These are phyloP conservation scores for Drosophila kuntzei DNA, from an alignment of 2,888 invertebrate species.

Conservation along the genomic window DNA sequence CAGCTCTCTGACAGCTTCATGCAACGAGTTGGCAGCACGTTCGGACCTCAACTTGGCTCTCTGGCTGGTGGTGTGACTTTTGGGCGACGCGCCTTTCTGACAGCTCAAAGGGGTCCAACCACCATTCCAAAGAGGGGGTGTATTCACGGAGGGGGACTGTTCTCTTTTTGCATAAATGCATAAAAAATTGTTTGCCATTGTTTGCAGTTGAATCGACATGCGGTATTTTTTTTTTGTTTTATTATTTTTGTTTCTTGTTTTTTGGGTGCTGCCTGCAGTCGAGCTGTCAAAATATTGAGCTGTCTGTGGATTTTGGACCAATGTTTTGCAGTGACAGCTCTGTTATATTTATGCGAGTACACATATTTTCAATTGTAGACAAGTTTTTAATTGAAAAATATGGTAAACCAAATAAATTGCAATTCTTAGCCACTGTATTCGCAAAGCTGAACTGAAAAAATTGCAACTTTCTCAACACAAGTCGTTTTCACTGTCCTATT, in stretches of 20 bases:
- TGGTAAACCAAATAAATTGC: neutral
- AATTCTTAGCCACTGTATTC: neutral
- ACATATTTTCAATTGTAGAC: conserved; percentile 47
- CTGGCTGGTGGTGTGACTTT: conserved; percentile 70
- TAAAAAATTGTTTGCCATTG: conserved; percentile 79
- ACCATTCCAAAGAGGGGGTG: neutral
- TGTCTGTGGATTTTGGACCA: conserved; percentile 63
- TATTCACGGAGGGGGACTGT: neutral
- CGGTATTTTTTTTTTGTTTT: conserved; percentile 23
- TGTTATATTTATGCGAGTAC: conserved; percentile 29
- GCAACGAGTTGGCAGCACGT: conserved; percentile 51
- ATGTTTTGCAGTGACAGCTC: conserved; percentile 55
- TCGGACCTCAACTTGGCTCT: conserved; percentile 21
- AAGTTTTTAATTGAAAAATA: conserved; percentile 52
- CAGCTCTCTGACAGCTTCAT: conserved; percentile 69
- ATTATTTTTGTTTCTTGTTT: conserved; percentile 3
- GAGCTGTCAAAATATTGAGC: conserved; percentile 79
- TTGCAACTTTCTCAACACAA: neutral
- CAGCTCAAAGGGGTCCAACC: conserved; percentile 50
- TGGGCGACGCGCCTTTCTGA: conserved; percentile 66
- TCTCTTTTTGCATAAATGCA: conserved; percentile 78
- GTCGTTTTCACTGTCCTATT: neutral
- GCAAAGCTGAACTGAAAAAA: neutral
- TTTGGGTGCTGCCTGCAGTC: conserved; percentile 41
- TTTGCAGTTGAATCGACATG: conserved; percentile 57